These are phyloP conservation scores for Megalurothrips usitatus DNA, from an alignment of 2,888 invertebrate genomes.

Conservation along the genomic window DNA sequence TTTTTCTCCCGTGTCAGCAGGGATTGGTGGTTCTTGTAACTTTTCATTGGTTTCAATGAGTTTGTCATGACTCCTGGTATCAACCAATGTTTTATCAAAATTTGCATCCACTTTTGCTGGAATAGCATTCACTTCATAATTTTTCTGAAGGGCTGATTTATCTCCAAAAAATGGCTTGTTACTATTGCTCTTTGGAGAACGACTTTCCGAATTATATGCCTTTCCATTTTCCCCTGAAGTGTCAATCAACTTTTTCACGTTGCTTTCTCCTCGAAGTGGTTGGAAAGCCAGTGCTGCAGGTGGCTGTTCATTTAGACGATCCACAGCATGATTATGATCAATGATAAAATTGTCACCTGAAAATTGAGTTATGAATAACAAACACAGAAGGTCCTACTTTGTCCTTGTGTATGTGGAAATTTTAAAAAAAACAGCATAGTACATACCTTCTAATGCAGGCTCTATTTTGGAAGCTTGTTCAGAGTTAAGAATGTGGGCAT, in stretches of 20 bases:
- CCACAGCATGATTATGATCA: slow-evolving; percentile 37
- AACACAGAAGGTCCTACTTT: neutral
- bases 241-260: neutral
- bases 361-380: slow-evolving; percentile 23
- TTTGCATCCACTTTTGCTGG: slow-evolving; percentile 29
- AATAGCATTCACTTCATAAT: slow-evolving; percentile 28
- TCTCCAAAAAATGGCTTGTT: slow-evolving; percentile 33
- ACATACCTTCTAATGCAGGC: slow-evolving; percentile 36
- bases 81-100: slow-evolving; percentile 21
- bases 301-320: slow-evolving; percentile 51
- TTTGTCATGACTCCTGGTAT: slow-evolving; percentile 15
- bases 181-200: slow-evolving; percentile 31
- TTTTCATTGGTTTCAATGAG: neutral
- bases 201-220: neutral
- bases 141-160: slow-evolving; percentile 28
- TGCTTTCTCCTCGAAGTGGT: neutral
- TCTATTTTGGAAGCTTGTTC: slow-evolving; percentile 54
- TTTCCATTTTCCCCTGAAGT: neutral
- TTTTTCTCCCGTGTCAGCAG: slow-evolving; percentile 39
- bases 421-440: no score
- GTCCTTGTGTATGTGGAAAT: neutral
- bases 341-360: slow-evolving; percentile 39
- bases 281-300: slow-evolving; percentile 39
- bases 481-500: slow-evolving; percentile 75
- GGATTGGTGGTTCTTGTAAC: neutral